Evolutionary conservation across 2,888 invertebrate species (phyloP), one percentile per base, ranked within the genome.

Genomic region (Nemapogon koenigi): DNA sequence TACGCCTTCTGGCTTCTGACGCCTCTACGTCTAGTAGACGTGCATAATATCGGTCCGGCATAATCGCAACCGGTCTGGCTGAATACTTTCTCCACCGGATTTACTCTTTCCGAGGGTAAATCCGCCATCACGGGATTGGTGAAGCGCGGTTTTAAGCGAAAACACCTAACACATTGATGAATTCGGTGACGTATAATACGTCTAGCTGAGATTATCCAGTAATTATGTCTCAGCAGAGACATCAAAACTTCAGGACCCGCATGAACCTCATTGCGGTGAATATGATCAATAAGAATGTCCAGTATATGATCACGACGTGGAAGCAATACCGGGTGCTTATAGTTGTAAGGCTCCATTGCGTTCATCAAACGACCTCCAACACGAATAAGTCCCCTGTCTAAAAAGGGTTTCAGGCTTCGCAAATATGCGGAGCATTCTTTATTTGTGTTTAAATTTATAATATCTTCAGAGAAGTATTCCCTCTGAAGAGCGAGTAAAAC

Each of bases 101-200:
- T 6, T n/a, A 41, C 40, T 37, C 37, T 1, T 38, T 40, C 4
- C 13, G 18, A 1, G 42, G 35, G 27, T 38, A 44, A 8, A 43
- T 16, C 22, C 41, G 40, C 10, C 42, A 14, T 15, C 36, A 41
- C 6, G 38, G 29, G 14, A 41, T 43, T 7, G 36, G 31, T 30
- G 30, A 31, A 30, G 4, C 8, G n/a, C n/a, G 41, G 41, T 1
- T 35, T 29, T 8, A 13, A 2, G 8, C 15, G n/a, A 15, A 41
- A 41, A 31, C 38, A 41, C 13, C 10, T 16, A 33, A 33, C 33
- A 30, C 41, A 41, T 22, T 32, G 17, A n/a, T n/a, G n/a, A n/a
- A n/a, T n/a, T n/a, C n/a, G n/a, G n/a, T n/a, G n/a, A n/a, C n/a
- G n/a, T n/a, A n/a, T n/a, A n/a, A n/a, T n/a, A n/a, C n/a, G n/a